Evolutionary conservation across 2,888 invertebrate genomes (phyloP).

Genomic region (Zygogramma bicolorata): DNA sequence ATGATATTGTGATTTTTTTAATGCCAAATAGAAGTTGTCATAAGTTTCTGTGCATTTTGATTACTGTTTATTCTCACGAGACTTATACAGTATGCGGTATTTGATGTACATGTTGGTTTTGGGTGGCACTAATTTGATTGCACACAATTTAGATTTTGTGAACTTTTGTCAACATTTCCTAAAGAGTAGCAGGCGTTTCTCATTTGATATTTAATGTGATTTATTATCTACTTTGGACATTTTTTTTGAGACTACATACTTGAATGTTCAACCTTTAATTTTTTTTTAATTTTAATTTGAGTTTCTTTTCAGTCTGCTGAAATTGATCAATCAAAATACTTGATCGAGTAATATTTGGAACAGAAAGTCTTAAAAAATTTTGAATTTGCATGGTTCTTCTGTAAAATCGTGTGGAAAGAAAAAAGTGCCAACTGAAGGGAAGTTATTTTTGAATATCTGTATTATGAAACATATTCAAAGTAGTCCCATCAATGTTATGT

Average conservation of each 20-base stretch:
- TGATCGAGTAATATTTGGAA: background rate
- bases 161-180: background rate
- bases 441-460: background rate
- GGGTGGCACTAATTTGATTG: background rate
- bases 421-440: background rate
- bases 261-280: background rate
- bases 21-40: background rate
- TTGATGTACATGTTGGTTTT: background rate
- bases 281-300: background rate
- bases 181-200: background rate
- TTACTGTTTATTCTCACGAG: too few relatives aligned
- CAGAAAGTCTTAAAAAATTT: background rate
- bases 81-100: background rate
- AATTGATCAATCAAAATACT: background rate
- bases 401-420: background rate
- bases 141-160: background rate
- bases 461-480: background rate
- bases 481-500: background rate
- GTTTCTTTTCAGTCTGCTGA: background rate
- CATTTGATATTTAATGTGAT: background rate
- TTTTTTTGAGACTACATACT: background rate
- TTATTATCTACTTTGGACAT: background rate
- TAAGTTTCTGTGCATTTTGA: too few relatives aligned
- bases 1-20: background rate
- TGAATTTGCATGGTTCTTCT: background rate